phyloP scores from a whole-genome alignment of 1,140 invertebrate species.

The Listronotus oregonensis region DNA sequence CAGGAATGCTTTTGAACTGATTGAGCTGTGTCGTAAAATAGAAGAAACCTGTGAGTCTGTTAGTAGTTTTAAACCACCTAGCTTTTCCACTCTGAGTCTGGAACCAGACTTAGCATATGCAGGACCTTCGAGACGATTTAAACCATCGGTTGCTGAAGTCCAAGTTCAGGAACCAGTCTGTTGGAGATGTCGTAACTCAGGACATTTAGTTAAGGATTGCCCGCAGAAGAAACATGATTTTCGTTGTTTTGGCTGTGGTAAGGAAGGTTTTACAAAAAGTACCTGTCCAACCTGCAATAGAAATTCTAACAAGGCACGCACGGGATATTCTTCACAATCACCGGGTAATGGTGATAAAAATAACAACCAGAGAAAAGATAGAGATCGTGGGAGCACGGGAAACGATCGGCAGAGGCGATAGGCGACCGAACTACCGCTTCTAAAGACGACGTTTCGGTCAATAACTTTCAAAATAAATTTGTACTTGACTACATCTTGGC shows the following conservation, averaged over 20 bases:
- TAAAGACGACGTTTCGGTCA: not conserved
- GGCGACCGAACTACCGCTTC: not conserved
- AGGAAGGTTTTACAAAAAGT: not conserved
- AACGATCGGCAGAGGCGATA: slow-evolving; percentile 2
- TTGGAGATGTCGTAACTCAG: not conserved
- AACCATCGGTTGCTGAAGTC: not conserved
- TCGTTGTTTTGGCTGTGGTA: slow-evolving; percentile 4
- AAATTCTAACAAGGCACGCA: not conserved
- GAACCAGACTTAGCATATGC: slow-evolving; percentile 3
- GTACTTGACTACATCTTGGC: slow-evolving; percentile 3
- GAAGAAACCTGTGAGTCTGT: slow-evolving; percentile 1
- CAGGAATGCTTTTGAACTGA: not conserved
- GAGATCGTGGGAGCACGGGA: too few species aligned
- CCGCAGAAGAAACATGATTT: not conserved
- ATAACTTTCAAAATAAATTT: not conserved
- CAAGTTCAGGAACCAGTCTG: not conserved
- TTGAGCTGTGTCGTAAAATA: not conserved
- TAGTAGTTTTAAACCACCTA: slow-evolving; percentile 1
- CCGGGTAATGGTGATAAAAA: too few species aligned
- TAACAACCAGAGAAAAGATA: too few species aligned
- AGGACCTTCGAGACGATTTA: not conserved
- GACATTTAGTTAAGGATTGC: not conserved
- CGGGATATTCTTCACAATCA: too few species aligned
- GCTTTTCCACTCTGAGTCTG: not conserved
- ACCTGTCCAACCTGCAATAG: not conserved